Evolutionary conservation across 2,888 invertebrate genomes (phyloP), one percentile per base, ranked within the genome.

Genomic region (Ichneumon xanthorius): DNA sequence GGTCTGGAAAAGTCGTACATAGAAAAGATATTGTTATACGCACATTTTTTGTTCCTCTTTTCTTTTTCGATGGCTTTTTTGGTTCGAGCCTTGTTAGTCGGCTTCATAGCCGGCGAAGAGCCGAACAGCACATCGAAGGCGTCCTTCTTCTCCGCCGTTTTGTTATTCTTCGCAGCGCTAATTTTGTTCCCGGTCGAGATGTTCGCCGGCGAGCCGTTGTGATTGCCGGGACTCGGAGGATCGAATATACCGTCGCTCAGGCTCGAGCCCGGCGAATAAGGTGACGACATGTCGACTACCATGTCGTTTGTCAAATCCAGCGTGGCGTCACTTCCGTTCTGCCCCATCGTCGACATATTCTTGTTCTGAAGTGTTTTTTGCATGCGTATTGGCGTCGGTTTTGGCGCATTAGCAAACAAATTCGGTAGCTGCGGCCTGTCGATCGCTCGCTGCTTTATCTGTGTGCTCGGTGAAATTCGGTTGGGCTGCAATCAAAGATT

Each of bases 201-300:
- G 67, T 85, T 80, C 0, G 75, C 50, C 67, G 77, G 84, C n/a
- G 73, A 79, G 7, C 89, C 91, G 81, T 90, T 92, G 55, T 92
- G 92, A 83, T 92, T 92, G 1, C 87, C 90, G 1, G 94, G 93
- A 65, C 95, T 93, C 33, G 97, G 97, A 73, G 98, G 98, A 93
- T 97, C 97, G 94, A 98, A 98, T 87, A 98, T 95, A 93, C 98
- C 98, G 90, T 98, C 97, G 92, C 97, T 97, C 94, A 98, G 97
- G 90, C 97, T 97, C n/a, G 97, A 97, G 67, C 97, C 98, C 0
- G 98, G 98, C 71, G 98, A 98, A 94, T 98, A 98, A 0, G 98
- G 98, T 30, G 98, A 98, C 88, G 97, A 97, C 92, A 97, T 96
- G 89, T 97, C 97, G 94, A 96, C 95, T 88, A 95, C 95, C 70